These are phyloP conservation scores for Porites evermanni DNA, from an alignment of 92 coral and sea anemone species.

Conservation along the genomic window DNA sequence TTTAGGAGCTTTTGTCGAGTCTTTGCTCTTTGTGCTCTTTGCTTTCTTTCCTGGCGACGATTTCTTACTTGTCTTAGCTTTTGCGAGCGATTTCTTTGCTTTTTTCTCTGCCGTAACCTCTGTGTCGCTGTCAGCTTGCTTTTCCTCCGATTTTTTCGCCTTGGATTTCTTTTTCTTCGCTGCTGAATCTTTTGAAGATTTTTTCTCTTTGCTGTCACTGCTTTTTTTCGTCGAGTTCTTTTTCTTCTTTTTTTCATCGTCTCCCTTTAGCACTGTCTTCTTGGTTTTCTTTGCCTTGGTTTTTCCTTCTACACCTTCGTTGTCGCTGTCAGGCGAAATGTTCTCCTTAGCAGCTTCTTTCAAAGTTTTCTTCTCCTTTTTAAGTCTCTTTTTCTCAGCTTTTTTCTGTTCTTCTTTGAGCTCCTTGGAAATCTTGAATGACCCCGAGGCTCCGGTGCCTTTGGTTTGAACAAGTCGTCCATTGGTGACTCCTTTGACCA, in stretches of 20 bases:
- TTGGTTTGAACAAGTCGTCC: constrained; percentile 82
- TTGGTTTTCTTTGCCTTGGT: constrained; percentile 34
- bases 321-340: constrained; percentile 11
- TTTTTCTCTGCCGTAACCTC: constrained; percentile 23
- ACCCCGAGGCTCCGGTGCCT: constrained; percentile 90
- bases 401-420: constrained; percentile 77
- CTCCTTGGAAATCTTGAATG: constrained; percentile 78
- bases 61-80: constrained; percentile 34
- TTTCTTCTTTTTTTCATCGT: constrained; percentile 48
- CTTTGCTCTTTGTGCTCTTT: constrained; percentile 51
- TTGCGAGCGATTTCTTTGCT: constrained; percentile 25
- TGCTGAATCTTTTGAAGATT: constrained; percentile 9
- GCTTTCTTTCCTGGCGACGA: constrained; percentile 47
- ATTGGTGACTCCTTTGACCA: constrained; percentile 68
- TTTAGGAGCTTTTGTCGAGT: constrained; percentile 47
- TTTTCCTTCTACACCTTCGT: constrained; percentile 30
- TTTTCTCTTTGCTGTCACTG: constrained; percentile 7
- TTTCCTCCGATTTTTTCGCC: constrained; percentile 2
- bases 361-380: constrained; percentile 37
- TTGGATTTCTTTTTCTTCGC: background rate
- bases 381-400: constrained; percentile 35
- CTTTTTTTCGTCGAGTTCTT: constrained; percentile 48
- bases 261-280: constrained; percentile 23
- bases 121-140: constrained; percentile 7
- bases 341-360: constrained; percentile 59